Evolutionary conservation across 64 coral and sea anemone genomes (phyloP).

Genomic region (Montipora sp.): DNA sequence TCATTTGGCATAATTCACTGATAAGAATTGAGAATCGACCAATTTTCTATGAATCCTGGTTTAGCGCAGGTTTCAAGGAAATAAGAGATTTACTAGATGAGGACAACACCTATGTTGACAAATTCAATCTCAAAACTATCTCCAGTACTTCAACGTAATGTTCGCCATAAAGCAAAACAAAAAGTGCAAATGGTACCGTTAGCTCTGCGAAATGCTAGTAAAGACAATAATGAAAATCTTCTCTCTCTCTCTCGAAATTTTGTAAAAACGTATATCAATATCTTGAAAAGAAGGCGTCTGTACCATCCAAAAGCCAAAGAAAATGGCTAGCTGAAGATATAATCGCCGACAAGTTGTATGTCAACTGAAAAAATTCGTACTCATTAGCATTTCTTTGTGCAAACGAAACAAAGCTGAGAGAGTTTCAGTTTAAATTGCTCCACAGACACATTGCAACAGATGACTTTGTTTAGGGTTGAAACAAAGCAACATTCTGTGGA

Average conservation of each 20-base stretch:
- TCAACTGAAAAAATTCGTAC: background rate
- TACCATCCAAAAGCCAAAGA: background rate
- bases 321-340: background rate
- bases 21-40: slow-evolving; percentile 4
- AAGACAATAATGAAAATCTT: background rate
- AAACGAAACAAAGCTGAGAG: background rate
- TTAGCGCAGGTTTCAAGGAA: background rate
- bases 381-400: background rate
- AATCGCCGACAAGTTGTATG: background rate
- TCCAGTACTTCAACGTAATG: too few relatives aligned
- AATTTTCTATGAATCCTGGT: background rate
- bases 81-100: background rate
- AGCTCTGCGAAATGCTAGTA: background rate
- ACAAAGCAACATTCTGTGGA: too few relatives aligned
- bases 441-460: background rate
- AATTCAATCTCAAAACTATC: too few relatives aligned
- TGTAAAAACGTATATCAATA: background rate
- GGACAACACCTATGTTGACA: background rate
- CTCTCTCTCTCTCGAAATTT: background rate
- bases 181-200: background rate
- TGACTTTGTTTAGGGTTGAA: too few relatives aligned
- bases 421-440: background rate
- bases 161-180: too few relatives aligned
- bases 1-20: background rate
- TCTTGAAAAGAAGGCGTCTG: background rate